Conservation (phyloP, 1,140 invertebrate species). For the Antheraea mylitta region DNA sequence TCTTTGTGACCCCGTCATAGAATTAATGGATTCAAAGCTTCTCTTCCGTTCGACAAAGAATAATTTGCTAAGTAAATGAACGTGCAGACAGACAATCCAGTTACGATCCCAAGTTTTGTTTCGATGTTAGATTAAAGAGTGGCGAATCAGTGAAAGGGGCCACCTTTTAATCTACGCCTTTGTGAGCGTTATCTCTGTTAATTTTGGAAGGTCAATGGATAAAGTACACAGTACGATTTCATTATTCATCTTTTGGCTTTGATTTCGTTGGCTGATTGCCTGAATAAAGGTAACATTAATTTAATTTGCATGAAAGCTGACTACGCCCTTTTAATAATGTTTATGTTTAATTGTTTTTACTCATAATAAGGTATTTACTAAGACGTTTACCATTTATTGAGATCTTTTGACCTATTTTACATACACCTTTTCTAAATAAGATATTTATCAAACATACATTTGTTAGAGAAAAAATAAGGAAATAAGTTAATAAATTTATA, state of each 20-base stretch:
- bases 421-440: too few species aligned
- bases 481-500: too few species aligned
- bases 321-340: not conserved
- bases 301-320: slow-evolving; percentile 1
- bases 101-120: slow-evolving; percentile 72
- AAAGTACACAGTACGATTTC: slow-evolving; percentile 60
- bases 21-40: slow-evolving; percentile 78
- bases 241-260: slow-evolving; percentile 55
- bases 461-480: too few species aligned
- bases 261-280: slow-evolving; percentile 30
- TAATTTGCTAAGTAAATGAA: slow-evolving; percentile 79
- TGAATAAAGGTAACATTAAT: slow-evolving; percentile 3
- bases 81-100: slow-evolving; percentile 71
- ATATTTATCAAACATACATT: too few species aligned
- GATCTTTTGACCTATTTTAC: too few species aligned
- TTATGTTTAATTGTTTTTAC: not conserved
- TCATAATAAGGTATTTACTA: too few species aligned
- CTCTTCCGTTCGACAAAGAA: slow-evolving; percentile 77
- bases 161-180: slow-evolving; percentile 61
- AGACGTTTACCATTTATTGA: too few species aligned
- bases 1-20: slow-evolving; percentile 74
- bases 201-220: slow-evolving; percentile 71
- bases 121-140: slow-evolving; percentile 75
- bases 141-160: slow-evolving; percentile 62
- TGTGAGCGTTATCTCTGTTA: slow-evolving; percentile 70